Conservation (phyloP, 2,888 invertebrate genomes). For the Cephonodes hylas region DNA sequence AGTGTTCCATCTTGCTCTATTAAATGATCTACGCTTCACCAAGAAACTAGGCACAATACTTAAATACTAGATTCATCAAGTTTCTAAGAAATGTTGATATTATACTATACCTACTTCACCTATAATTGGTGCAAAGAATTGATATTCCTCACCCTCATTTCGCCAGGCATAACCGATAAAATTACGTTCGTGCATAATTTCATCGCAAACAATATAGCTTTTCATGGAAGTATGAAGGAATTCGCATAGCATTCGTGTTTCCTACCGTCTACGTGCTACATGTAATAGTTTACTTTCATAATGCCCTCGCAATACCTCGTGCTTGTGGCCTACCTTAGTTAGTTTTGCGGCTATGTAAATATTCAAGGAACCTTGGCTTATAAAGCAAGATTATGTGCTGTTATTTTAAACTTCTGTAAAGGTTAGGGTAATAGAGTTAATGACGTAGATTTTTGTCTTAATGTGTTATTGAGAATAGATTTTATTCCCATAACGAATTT, state of each 20-base stretch:
- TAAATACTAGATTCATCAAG: no score
- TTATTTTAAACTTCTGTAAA: not conserved
- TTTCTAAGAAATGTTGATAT: no score
- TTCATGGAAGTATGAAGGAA: not conserved
- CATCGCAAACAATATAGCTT: not conserved
- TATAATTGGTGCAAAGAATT: no score
- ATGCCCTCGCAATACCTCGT: conserved; percentile 23
- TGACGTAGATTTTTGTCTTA: not conserved
- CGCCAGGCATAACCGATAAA: not conserved
- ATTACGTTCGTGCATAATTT: no score
- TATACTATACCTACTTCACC: no score
- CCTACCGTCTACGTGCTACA: not conserved
- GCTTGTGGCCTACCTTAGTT: conserved; percentile 27
- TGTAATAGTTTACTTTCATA: conserved; percentile 18
- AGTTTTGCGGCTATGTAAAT: conserved; percentile 32
- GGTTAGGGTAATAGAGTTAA: not conserved
- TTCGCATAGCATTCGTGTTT: not conserved
- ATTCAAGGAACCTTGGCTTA: conserved; percentile 25
- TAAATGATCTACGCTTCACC: no score
- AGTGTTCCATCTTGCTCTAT: no score
- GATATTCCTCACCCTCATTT: no score
- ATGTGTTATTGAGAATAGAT: not conserved
- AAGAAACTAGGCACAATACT: no score
- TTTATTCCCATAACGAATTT: not conserved
- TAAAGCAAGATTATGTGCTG: conserved; percentile 16